Percentiles rank a stretch among this genome's conserved stretches.
Conservation (phyloP, 1,140 invertebrate species). For the Gryllus bimaculatus region DNA sequence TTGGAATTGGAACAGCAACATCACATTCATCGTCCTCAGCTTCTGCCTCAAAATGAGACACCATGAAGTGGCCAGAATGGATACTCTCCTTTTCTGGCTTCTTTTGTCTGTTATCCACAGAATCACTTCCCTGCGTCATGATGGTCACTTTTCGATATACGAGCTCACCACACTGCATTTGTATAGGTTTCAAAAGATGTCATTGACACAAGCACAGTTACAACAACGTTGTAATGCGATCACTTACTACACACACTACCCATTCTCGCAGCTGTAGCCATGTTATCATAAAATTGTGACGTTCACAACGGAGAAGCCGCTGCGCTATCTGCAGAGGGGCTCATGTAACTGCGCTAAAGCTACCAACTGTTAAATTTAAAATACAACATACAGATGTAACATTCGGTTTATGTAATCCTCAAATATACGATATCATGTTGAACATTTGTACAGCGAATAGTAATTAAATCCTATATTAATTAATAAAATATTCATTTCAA, state of each 20-base stretch:
- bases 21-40: conserved; percentile 81
- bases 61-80: conserved; percentile 97
- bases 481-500: no score
- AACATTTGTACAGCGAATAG: no score
- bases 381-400: not conserved
- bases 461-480: no score
- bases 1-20: conserved; percentile 63
- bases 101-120: conserved; percentile 19
- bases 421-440: no score
- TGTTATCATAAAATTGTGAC: conserved; percentile 15
- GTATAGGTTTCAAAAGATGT: conserved; percentile 16
- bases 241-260: conserved; percentile 3
- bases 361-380: not conserved
- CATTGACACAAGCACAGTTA: conserved; percentile 16
- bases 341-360: not conserved
- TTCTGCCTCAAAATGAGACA: conserved; percentile 90
- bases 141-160: conserved; percentile 23
- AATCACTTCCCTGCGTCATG: conserved; percentile 22
- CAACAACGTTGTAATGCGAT: not conserved
- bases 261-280: conserved; percentile 10
- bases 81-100: conserved; percentile 57
- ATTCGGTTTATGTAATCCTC: no score
- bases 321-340: not conserved
- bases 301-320: not conserved
- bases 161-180: conserved; percentile 22